Evolutionary conservation across 2,888 invertebrate genomes (phyloP).

Genomic region (Thecocarcelia acutangulata): DNA sequence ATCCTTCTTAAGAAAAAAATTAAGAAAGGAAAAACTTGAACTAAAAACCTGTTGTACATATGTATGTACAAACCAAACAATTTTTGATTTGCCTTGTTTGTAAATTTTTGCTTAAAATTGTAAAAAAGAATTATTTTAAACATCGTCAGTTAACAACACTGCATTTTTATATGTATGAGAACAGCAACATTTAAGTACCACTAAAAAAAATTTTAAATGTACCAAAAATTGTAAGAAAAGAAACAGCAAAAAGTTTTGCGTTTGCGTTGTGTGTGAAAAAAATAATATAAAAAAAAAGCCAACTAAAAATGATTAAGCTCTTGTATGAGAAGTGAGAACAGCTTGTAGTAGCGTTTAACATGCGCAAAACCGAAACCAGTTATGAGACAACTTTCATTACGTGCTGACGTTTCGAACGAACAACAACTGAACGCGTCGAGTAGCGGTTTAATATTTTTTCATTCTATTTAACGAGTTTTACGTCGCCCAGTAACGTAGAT

Average conservation of each 20-base stretch:
- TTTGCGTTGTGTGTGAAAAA: slow-evolving; percentile 64
- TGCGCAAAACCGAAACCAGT: slow-evolving; percentile 77
- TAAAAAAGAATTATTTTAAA: no score
- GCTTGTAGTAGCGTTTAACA: slow-evolving; percentile 65
- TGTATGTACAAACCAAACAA: no score
- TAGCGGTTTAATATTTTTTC: slow-evolving; percentile 54
- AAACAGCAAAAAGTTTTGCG: slow-evolving; percentile 57
- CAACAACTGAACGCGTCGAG: slow-evolving; percentile 58
- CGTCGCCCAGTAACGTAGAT: slow-evolving; percentile 47
- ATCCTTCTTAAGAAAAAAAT: no score
- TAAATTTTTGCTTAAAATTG: no score
- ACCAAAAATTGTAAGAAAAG: slow-evolving; percentile 21
- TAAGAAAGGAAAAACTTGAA: no score
- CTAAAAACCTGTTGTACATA: no score
- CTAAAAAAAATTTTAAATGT: slow-evolving; percentile 22
- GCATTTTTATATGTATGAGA: slow-evolving; percentile 4
- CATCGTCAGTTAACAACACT: no score
- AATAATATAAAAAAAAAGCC: slow-evolving; percentile 35
- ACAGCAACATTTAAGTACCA: slow-evolving; percentile 6
- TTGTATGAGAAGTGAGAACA: slow-evolving; percentile 12
- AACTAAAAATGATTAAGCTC: slow-evolving; percentile 36
- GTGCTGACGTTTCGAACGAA: slow-evolving; percentile 77
- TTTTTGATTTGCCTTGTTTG: no score
- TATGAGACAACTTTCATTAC: slow-evolving; percentile 81
- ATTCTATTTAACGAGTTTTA: slow-evolving; percentile 54